These are phyloP conservation scores for Vanacampus margaritifer DNA, from an alignment of 2,113 vertebrate species.

Conservation along the genomic window DNA sequence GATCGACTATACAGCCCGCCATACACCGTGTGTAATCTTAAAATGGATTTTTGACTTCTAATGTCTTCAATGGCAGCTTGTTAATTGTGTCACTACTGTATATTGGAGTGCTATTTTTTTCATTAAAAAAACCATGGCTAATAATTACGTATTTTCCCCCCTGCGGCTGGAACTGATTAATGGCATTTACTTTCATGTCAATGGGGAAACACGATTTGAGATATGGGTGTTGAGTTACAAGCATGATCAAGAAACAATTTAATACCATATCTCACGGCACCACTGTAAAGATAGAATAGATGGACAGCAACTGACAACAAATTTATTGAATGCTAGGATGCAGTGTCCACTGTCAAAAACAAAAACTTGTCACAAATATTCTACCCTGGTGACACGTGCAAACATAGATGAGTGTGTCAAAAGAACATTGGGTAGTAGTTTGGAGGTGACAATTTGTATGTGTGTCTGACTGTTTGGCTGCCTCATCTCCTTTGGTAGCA, in stretches of 20 bases:
- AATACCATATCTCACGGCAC: background rate
- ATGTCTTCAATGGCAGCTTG: too few relatives aligned
- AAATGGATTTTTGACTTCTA: too few relatives aligned
- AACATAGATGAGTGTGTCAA: conserved; percentile 11
- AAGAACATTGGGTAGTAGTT: conserved; percentile 4
- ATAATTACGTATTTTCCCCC: too few relatives aligned
- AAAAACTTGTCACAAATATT: background rate
- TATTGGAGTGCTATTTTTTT: too few relatives aligned
- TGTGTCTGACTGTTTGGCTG: conserved; percentile 2
- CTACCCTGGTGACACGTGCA: conserved; percentile 9
- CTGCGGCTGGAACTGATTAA: too few relatives aligned
- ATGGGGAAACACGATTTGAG: too few relatives aligned
- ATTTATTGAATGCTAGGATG: background rate
- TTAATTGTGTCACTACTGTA: too few relatives aligned
- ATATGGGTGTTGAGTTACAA: too few relatives aligned
- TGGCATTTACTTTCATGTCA: too few relatives aligned
- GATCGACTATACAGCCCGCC: too few relatives aligned
- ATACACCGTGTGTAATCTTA: too few relatives aligned
- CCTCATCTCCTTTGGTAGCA: conserved; percentile 39
- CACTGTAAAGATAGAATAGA: background rate
- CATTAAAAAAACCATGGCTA: too few relatives aligned
- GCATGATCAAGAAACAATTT: background rate
- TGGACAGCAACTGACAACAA: background rate
- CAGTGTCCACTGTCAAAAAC: background rate
- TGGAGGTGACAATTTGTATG: conserved; percentile 10